phyloP scores from a whole-genome alignment of 2,797 vertebrate species.

The Lepus townsendii region DNA sequence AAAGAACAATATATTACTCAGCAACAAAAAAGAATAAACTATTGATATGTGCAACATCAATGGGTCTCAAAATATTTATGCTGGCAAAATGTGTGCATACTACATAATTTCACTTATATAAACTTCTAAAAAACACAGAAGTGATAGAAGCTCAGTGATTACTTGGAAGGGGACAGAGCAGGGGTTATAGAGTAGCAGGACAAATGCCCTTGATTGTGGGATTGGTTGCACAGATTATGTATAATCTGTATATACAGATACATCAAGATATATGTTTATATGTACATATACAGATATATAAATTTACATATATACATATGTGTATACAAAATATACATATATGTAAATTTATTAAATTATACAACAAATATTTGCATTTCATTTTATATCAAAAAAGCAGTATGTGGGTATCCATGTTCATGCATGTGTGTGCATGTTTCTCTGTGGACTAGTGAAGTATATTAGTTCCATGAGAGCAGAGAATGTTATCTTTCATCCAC shows the following conservation, averaged over 20 bases:
- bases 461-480: not conserved
- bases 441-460: not conserved
- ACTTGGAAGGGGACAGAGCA: not conserved
- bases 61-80: not conserved
- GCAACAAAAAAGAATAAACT: not conserved
- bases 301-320: too few species aligned
- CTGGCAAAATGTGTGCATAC: not conserved
- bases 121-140: constrained; percentile 4
- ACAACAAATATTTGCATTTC: not conserved
- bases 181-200: not conserved
- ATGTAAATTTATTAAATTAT: not conserved
- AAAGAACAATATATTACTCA: not conserved
- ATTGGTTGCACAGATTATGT: not conserved
- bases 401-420: not conserved
- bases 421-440: not conserved
- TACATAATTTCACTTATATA: not conserved
- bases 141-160: not conserved
- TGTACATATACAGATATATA: too few species aligned
- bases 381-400: not conserved
- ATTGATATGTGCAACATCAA: not conserved
- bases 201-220: not conserved
- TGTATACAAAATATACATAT: too few species aligned
- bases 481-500: not conserved
- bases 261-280: too few species aligned
- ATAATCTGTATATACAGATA: too few species aligned